Conservation (phyloP, 2,888 invertebrate genomes). For the Euclidia mi region DNA sequence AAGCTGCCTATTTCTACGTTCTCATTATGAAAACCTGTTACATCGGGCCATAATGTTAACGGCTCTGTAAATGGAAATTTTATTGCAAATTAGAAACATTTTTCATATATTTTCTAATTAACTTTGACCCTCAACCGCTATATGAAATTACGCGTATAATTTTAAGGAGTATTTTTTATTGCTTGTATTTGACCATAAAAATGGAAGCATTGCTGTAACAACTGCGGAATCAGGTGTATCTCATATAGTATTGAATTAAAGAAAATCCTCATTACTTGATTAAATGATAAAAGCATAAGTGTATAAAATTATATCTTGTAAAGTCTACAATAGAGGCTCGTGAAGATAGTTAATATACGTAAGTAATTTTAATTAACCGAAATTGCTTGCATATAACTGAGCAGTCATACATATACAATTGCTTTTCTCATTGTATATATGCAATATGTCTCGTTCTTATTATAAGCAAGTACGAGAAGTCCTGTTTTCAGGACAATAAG, state of each 20-base stretch:
- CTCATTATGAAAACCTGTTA: constrained; percentile 6
- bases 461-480: no score
- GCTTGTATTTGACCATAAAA: constrained; percentile 12
- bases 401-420: no score
- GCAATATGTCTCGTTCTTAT: no score
- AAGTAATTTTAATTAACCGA: no score
- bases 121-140: constrained; percentile 34
- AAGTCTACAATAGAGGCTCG: no score
- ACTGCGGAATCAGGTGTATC: background rate
- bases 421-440: no score
- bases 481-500: no score
- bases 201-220: constrained; percentile 14
- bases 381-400: no score
- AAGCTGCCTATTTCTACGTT: constrained; percentile 15
- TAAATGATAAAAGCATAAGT: no score
- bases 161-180: constrained; percentile 24
- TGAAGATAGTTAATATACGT: no score
- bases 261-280: no score
- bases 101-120: constrained; percentile 46
- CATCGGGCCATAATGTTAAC: constrained; percentile 19
- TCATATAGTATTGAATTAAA: background rate
- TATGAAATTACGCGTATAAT: constrained; percentile 22
- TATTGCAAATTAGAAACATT: constrained; percentile 36
- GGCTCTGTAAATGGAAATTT: constrained; percentile 28
- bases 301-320: no score